These are phyloP conservation scores for Bombus haemorrhoidalis DNA, from an alignment of 1,140 invertebrate genomes.

Conservation along the genomic window DNA sequence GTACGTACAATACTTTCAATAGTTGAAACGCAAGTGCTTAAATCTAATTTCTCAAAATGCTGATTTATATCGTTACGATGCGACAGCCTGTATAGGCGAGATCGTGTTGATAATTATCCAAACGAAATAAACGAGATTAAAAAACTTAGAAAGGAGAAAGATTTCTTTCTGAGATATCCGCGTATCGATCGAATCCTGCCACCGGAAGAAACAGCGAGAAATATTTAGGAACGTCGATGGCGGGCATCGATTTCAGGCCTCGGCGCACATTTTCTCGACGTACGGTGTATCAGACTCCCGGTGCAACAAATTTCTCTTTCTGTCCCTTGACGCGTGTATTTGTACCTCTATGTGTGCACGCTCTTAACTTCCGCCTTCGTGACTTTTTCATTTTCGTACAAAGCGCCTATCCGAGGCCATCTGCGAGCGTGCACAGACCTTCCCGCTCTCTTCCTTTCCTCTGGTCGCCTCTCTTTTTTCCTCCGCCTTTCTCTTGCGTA, in stretches of 20 bases:
- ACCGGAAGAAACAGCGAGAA: slow-evolving; percentile 8
- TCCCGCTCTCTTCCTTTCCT: background rate
- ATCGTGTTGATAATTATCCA: background rate
- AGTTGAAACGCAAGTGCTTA: too few species aligned
- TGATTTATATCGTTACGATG: background rate
- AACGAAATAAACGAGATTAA: background rate
- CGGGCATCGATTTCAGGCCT: slow-evolving; percentile 58
- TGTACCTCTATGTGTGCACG: slow-evolving; percentile 52
- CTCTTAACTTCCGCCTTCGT: slow-evolving; percentile 66
- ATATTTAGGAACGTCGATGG: slow-evolving; percentile 49
- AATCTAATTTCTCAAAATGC: background rate
- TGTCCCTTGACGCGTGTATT: slow-evolving; percentile 40
- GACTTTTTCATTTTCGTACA: slow-evolving; percentile 71
- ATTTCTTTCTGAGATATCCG: background rate
- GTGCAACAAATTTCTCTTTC: slow-evolving; percentile 58
- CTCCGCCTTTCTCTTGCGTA: background rate
- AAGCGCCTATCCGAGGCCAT: slow-evolving; percentile 65
- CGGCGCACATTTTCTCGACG: slow-evolving; percentile 56
- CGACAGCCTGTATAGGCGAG: background rate
- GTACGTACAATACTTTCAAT: too few species aligned
- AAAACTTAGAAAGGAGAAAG: background rate
- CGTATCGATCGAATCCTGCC: background rate
- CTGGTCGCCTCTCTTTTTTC: background rate
- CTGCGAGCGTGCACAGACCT: slow-evolving; percentile 35
- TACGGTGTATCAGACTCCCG: slow-evolving; percentile 52